Conservation (phyloP, 1,140 invertebrate species). For the Lanistes nyassanus region DNA sequence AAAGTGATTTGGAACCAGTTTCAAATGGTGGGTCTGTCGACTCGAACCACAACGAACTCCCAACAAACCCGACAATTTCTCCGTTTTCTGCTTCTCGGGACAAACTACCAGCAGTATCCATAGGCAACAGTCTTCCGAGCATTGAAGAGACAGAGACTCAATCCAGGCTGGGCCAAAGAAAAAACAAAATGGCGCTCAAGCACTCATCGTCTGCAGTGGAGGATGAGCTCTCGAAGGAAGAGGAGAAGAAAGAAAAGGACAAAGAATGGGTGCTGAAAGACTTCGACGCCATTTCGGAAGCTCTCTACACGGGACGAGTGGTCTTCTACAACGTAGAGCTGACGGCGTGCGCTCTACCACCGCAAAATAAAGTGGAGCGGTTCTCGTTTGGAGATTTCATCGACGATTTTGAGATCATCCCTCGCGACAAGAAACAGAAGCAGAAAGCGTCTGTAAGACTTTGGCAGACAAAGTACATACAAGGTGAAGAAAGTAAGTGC, state of each 20-base stretch:
- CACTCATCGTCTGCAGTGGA: background rate
- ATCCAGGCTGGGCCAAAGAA: constrained; percentile 16
- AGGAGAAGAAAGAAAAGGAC: background rate
- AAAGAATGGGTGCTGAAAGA: constrained; percentile 33
- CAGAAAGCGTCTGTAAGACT: constrained; percentile 27
- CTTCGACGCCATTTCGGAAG: constrained; percentile 31
- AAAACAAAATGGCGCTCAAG: constrained; percentile 7
- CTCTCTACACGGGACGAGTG: constrained; percentile 33
- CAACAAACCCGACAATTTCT: background rate
- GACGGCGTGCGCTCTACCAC: constrained; percentile 25
- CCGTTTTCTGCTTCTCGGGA: background rate
- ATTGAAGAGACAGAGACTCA: background rate
- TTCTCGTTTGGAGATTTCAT: constrained; percentile 37
- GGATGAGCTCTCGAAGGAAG: background rate
- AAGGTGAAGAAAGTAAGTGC: constrained; percentile 22
- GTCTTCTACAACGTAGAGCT: constrained; percentile 37
- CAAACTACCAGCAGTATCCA: background rate
- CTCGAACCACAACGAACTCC: constrained; percentile 5
- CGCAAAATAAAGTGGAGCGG: constrained; percentile 20
- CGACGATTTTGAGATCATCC: constrained; percentile 32
- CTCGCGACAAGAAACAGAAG: constrained; percentile 12
- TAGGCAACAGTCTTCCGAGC: background rate
- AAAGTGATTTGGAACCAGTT: too few relatives aligned
- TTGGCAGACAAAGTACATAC: constrained; percentile 26
- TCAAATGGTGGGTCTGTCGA: background rate